These are phyloP conservation scores for Ptyas mucosa DNA, from an alignment of 2,113 vertebrate species.

Conservation along the genomic window DNA sequence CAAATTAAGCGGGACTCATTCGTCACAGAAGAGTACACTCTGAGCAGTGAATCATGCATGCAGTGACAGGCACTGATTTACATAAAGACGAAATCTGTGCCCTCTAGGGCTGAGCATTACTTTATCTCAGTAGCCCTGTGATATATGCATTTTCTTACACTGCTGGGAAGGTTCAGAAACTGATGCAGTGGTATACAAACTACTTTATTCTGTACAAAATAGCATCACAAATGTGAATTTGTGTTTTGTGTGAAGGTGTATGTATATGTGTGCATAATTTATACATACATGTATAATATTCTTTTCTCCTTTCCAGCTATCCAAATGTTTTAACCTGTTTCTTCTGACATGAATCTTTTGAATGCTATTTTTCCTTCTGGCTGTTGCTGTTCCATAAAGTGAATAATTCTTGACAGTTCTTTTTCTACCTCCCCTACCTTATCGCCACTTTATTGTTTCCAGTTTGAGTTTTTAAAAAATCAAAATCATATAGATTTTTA, in stretches of 20 bases:
- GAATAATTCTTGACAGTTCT: conserved; percentile 11
- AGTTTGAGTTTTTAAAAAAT: background rate
- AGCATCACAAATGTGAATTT: conserved; percentile 13
- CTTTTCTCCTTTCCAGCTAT: background rate
- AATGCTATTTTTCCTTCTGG: background rate
- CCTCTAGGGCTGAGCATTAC: conserved; percentile 78
- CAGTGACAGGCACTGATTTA: conserved; percentile 90
- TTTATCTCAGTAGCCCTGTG: conserved; percentile 80
- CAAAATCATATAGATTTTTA: background rate
- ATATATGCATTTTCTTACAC: conserved; percentile 76
- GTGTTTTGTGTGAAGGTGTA: background rate
- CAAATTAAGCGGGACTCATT: conserved; percentile 96
- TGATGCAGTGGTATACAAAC: conserved; percentile 35
- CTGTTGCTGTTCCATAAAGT: conserved; percentile 5
- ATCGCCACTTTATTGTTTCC: fast-evolving
- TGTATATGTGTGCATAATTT: background rate
- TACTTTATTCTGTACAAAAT: conserved; percentile 34
- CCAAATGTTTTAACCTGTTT: conserved; percentile 14
- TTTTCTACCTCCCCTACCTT: background rate
- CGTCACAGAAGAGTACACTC: conserved; percentile 90
- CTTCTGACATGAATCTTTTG: conserved; percentile 19
- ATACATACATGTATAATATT: background rate
- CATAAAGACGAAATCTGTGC: conserved; percentile 86
- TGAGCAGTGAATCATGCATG: conserved; percentile 88
- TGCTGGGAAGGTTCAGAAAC: conserved; percentile 68